Evolutionary conservation across 1,140 invertebrate genomes (phyloP).

Genomic region (Cotesia chilonis): DNA sequence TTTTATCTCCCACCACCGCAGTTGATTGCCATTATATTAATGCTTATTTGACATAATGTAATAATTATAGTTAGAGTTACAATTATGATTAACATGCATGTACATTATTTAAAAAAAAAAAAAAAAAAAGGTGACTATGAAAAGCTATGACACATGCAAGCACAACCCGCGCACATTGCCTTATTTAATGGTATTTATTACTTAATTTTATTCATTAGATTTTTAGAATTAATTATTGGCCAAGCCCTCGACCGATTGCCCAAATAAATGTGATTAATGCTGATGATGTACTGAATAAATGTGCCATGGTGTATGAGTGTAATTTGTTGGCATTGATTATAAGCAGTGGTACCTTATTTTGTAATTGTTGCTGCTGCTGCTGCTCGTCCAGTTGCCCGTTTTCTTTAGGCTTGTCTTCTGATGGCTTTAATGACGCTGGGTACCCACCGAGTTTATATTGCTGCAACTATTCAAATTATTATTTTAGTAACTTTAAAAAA

Average conservation of each 20-base stretch:
- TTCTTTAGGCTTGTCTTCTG: slow-evolving; percentile 75
- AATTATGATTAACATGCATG: neutral
- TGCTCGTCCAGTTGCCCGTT: slow-evolving; percentile 73
- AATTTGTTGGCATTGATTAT: neutral
- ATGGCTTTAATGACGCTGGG: slow-evolving; percentile 57
- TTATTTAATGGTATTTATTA: no score
- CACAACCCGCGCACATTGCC: no score
- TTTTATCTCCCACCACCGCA: neutral
- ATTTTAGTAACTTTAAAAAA: no score
- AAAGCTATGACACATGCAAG: no score
- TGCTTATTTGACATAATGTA: neutral
- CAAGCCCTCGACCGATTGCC: no score
- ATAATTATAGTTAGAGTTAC: neutral
- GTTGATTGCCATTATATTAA: neutral
- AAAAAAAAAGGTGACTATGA: no score
- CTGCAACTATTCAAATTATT: slow-evolving; percentile 70
- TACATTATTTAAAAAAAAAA: neutral
- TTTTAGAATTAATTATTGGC: no score
- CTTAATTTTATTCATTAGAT: no score
- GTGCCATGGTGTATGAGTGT: no score
- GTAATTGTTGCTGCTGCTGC: slow-evolving; percentile 48
- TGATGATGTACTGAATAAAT: no score
- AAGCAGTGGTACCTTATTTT: slow-evolving; percentile 53
- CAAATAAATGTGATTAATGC: no score
- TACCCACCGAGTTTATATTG: slow-evolving; percentile 78